Evolutionary conservation across 53 echinoderm and acorn worm species (phyloP).

Genomic region (Patiria pectinifera): DNA sequence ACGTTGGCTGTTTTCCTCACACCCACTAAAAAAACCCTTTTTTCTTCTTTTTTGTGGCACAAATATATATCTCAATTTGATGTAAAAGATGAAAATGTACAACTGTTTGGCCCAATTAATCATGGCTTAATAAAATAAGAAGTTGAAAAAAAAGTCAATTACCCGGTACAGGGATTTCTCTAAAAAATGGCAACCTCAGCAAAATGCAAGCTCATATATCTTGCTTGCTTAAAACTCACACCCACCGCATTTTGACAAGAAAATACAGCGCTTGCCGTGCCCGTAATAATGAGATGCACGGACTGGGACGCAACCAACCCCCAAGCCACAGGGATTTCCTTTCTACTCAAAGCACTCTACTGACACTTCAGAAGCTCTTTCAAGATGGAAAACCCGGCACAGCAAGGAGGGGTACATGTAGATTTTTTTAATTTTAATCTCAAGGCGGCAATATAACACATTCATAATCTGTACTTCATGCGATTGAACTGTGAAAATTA

Average conservation of each 20-base stretch:
- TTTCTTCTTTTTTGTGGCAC: too few species aligned
- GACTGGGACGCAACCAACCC: not conserved
- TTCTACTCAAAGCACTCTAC: not conserved
- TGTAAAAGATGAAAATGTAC: too few species aligned
- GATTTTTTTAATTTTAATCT: not conserved
- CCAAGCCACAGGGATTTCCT: not conserved
- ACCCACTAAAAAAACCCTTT: too few species aligned
- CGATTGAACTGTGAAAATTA: too few species aligned
- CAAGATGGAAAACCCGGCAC: not conserved
- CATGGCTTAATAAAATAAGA: too few species aligned
- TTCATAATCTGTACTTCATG: not conserved
- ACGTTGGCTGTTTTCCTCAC: too few species aligned
- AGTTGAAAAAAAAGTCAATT: too few species aligned
- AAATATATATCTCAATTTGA: too few species aligned
- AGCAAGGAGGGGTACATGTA: not conserved
- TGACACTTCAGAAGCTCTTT: not conserved
- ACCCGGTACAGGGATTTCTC: too few species aligned
- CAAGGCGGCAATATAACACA: not conserved
- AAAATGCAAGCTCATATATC: not conserved
- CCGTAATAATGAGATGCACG: not conserved
- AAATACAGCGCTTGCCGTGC: not conserved
- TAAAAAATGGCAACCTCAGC: too few species aligned
- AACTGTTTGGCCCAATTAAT: too few species aligned
- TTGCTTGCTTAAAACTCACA: not conserved
- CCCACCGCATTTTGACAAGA: not conserved